A percentile compares a stretch with the other conserved stretches of the same genome.
Evolutionary conservation across 37 sponge, comb jelly and placozoan species (phyloP).

Genomic region (Cladorhizidae sp.): DNA sequence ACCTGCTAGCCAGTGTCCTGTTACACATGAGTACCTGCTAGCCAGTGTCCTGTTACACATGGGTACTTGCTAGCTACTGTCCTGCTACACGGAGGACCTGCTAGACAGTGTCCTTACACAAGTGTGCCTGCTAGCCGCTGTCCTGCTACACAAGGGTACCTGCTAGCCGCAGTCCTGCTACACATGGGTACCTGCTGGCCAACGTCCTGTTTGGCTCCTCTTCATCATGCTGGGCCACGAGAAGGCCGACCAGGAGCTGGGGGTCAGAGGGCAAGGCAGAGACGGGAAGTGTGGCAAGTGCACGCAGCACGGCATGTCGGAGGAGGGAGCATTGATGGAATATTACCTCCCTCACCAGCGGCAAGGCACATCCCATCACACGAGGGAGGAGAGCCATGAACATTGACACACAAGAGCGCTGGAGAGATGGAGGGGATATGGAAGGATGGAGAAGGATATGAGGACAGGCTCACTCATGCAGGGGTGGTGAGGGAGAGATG

Average conservation of each 20-base stretch:
- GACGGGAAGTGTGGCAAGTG: not conserved
- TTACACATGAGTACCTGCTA: too few species aligned
- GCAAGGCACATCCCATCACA: not conserved
- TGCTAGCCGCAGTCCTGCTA: not conserved
- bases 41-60: too few species aligned
- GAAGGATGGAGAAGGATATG: not conserved
- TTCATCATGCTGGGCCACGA: constrained; percentile 42
- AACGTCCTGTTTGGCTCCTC: constrained; percentile 38
- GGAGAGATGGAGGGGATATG: not conserved
- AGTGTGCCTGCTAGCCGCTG: too few species aligned
- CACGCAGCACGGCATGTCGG: constrained; percentile 26
- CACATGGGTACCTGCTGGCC: constrained; percentile 31
- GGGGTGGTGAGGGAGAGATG: too few species aligned
- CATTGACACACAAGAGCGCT: constrained; percentile 29
- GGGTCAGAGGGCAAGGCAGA: constrained; percentile 6
- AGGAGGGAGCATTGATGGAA: constrained; percentile 18
- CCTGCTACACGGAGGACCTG: too few species aligned
- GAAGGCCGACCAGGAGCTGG: constrained; percentile 35
- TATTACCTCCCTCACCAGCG: constrained; percentile 13
- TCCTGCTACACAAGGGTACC: not conserved
- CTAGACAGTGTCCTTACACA: too few species aligned
- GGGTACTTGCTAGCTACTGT: too few species aligned
- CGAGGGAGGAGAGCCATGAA: constrained; percentile 13
- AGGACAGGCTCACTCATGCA: not conserved
- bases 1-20: too few species aligned